These are phyloP conservation scores for Psilanteris sp. DNA, from an alignment of 1,140 invertebrate genomes.

Conservation along the genomic window DNA sequence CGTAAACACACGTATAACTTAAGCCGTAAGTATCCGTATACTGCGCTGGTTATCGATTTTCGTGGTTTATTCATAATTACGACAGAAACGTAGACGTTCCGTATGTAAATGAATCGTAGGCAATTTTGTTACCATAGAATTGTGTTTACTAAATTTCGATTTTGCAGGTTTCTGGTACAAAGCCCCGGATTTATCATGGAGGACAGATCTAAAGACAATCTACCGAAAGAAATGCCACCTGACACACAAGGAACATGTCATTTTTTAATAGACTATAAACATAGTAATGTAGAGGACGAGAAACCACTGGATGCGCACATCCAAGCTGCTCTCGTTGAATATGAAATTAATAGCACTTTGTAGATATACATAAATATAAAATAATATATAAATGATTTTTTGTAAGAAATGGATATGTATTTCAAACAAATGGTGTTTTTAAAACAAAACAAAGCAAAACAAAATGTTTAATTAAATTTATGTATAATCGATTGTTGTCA, in stretches of 20 bases:
- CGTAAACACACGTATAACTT: too few relatives aligned
- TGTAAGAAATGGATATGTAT: too few relatives aligned
- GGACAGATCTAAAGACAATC: slow-evolving; percentile 85
- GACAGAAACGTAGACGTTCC: too few relatives aligned
- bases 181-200: slow-evolving; percentile 89
- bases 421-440: slow-evolving; percentile 26
- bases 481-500: slow-evolving; percentile 59
- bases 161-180: slow-evolving; percentile 85
- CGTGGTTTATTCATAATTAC: too few relatives aligned
- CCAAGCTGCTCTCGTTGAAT: slow-evolving; percentile 79
- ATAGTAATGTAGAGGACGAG: slow-evolving; percentile 83
- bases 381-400: too few relatives aligned
- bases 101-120: too few relatives aligned
- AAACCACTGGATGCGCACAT: slow-evolving; percentile 85
- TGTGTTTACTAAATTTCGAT: not conserved
- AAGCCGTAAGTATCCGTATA: too few relatives aligned
- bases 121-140: too few relatives aligned
- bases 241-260: slow-evolving; percentile 90
- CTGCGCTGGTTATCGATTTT: too few relatives aligned
- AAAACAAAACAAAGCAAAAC: slow-evolving; percentile 29
- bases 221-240: slow-evolving; percentile 92
- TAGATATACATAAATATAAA: slow-evolving; percentile 66
- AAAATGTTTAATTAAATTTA: slow-evolving; percentile 27
- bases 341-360: slow-evolving; percentile 70
- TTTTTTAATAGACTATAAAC: slow-evolving; percentile 90